phyloP scores from a whole-genome alignment of 1,140 invertebrate species.

The Lycorma delicatula region DNA sequence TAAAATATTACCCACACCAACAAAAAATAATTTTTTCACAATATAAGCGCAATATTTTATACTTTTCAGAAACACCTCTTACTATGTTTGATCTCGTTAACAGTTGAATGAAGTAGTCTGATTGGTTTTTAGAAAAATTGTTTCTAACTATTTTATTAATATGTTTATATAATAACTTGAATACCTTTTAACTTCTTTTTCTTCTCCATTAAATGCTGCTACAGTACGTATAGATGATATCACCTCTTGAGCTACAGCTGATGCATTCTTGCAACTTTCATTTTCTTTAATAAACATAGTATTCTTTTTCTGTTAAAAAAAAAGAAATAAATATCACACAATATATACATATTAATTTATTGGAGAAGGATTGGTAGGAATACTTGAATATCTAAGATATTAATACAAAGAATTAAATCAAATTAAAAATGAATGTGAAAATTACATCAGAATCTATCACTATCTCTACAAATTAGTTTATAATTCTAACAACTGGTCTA shows the following conservation, averaged over 20 bases:
- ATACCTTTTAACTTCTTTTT: slow-evolving; percentile 56
- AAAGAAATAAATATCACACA: background rate
- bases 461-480: too few relatives aligned
- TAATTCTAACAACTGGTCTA: too few relatives aligned
- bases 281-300: slow-evolving; percentile 54
- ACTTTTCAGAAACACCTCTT: too few relatives aligned
- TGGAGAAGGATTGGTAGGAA: background rate
- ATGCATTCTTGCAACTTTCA: slow-evolving; percentile 59
- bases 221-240: slow-evolving; percentile 68
- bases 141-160: too few relatives aligned
- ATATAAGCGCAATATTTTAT: too few relatives aligned
- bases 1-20: too few relatives aligned
- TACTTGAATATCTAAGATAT: background rate
- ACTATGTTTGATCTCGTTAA: too few relatives aligned
- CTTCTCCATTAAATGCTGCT: slow-evolving; percentile 68
- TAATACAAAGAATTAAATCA: background rate
- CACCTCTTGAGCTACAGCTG: slow-evolving; percentile 71
- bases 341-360: background rate
- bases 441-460: background rate
- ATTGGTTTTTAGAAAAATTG: too few relatives aligned
- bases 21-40: too few relatives aligned
- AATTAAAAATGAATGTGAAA: background rate
- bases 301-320: slow-evolving; percentile 53
- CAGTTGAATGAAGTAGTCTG: too few relatives aligned
- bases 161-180: too few relatives aligned